Conservation (phyloP, 2,113 vertebrate genomes). For the Ammodytes dubius region DNA sequence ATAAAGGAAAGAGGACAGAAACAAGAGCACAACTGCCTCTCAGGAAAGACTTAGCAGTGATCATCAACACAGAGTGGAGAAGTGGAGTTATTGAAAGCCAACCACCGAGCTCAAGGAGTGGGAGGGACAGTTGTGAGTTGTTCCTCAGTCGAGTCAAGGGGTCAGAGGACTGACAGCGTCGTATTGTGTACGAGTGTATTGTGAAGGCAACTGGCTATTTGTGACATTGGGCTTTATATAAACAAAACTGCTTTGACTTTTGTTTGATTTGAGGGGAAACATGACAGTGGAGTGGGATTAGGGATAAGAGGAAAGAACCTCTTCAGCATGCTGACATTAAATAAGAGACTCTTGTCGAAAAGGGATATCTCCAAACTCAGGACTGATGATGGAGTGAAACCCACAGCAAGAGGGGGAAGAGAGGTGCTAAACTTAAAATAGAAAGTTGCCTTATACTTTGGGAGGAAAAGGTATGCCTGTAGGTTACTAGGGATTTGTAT, state of each 20-base stretch:
- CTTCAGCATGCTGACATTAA: not conserved
- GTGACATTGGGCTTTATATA: too few species aligned
- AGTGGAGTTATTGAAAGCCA: conserved; percentile 1
- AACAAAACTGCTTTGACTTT: too few species aligned
- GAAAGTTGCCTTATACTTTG: too few species aligned
- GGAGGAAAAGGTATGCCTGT: too few species aligned
- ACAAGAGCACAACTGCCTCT: not conserved
- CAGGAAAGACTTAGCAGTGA: conserved; percentile 17
- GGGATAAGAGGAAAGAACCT: conserved; percentile 3
- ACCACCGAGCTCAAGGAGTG: not conserved
- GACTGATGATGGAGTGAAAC: not conserved
- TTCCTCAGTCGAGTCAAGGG: too few species aligned
- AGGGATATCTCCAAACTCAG: not conserved
- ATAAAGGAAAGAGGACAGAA: conserved; percentile 26
- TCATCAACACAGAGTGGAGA: not conserved
- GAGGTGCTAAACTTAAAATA: not conserved
- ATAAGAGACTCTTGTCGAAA: not conserved
- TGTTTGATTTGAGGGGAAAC: not conserved
- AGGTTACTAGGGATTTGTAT: too few species aligned
- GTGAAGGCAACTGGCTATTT: too few species aligned
- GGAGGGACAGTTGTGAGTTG: not conserved
- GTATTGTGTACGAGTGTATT: too few species aligned
- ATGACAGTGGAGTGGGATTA: not conserved
- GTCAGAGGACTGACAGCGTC: too few species aligned
- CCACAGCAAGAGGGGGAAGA: not conserved